Evolutionary conservation across 2,888 invertebrate species (phyloP), one percentile per base, ranked within the genome.

Genomic region (Galerucella calmariensis): DNA sequence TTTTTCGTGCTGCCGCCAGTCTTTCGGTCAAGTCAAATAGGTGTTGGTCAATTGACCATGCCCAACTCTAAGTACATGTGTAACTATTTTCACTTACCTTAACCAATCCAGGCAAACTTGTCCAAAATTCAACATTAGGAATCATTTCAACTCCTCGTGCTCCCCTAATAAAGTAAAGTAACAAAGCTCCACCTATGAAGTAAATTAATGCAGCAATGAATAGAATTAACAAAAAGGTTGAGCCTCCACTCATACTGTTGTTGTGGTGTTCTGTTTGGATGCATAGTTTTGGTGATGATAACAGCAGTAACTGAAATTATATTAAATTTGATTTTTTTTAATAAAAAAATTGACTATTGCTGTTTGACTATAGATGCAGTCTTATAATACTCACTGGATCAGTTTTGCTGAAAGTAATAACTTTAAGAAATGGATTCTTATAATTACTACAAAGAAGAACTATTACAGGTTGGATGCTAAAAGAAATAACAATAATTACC

Each of bases 41-140:
- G n/a, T n/a, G n/a, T n/a, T n/a, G n/a, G n/a, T n/a, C n/a, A n/a
- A n/a, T n/a, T n/a, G n/a, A n/a, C n/a, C n/a, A n/a, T n/a, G n/a
- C n/a, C n/a, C n/a, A n/a, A n/a, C n/a, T n/a, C n/a, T 35, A 27
- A 27, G 27, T 27, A 35, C 35, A 35, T 4, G 5, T 35, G 11
- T 67, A 59, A 66, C 20, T 11, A 56, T 16, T 35, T 44, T 27
- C 88, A 35, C 35, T 89, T 88, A 94, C 94, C 88, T 88, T 91
- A 48, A 94, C 91, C 80, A 94, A 89, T 78, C 89, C 89, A 3
- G 94, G 94, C 76, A 94, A 86, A 74, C 92, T 92, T 10, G 87
- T 87, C 94, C 94, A 94, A 86, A 94, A 94, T 71, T 90, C 90
- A 74, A 92, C 88, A 86, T 95, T 93, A 0, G 95, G 94, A 80